phyloP scores from a whole-genome alignment of 2,113 vertebrate genomes.

The Pachypanchax playfairii region DNA sequence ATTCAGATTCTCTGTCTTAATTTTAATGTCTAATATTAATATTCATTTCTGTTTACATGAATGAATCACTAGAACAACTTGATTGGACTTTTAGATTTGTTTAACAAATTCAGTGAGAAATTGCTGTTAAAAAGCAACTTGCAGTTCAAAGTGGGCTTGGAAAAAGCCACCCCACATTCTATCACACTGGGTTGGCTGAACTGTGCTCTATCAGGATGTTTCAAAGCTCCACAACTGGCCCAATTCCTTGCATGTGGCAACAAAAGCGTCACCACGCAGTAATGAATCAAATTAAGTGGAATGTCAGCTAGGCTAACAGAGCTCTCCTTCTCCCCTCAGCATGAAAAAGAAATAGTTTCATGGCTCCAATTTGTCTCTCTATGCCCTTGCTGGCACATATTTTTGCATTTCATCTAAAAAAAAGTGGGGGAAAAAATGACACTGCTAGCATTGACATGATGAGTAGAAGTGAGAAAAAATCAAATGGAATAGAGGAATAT shows the following conservation, averaged over 20 bases:
- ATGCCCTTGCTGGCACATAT: slow-evolving; percentile 46
- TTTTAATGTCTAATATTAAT: too few relatives aligned
- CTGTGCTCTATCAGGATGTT: slow-evolving; percentile 51
- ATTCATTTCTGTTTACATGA: slow-evolving; percentile 12
- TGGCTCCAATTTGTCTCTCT: slow-evolving; percentile 69
- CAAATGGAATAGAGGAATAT: slow-evolving; percentile 38
- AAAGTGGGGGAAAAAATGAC: slow-evolving; percentile 20
- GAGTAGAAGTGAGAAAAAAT: slow-evolving; percentile 22
- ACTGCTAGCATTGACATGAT: slow-evolving; percentile 43
- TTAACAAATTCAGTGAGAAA: slow-evolving; percentile 32
- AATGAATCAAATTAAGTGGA: slow-evolving; percentile 80
- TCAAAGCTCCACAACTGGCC: slow-evolving; percentile 57
- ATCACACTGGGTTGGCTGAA: slow-evolving; percentile 22
- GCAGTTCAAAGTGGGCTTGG: slow-evolving; percentile 4
- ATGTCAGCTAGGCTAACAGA: slow-evolving; percentile 72
- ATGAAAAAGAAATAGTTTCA: slow-evolving; percentile 67
- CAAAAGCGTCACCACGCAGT: slow-evolving; percentile 61
- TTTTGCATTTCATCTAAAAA: slow-evolving; percentile 54
- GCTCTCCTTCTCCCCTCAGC: slow-evolving; percentile 63
- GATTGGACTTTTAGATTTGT: slow-evolving; percentile 31
- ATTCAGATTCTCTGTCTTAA: too few relatives aligned
- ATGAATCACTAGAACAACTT: slow-evolving; percentile 15
- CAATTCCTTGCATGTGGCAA: slow-evolving; percentile 67
- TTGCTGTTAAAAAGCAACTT: slow-evolving; percentile 31
- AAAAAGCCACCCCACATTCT: slow-evolving; percentile 20